A percentile compares a stretch with the other conserved stretches of the same genome.
These are phyloP conservation scores for Cydia pomonella DNA, from an alignment of 1,140 invertebrate species.

Conservation along the genomic window DNA sequence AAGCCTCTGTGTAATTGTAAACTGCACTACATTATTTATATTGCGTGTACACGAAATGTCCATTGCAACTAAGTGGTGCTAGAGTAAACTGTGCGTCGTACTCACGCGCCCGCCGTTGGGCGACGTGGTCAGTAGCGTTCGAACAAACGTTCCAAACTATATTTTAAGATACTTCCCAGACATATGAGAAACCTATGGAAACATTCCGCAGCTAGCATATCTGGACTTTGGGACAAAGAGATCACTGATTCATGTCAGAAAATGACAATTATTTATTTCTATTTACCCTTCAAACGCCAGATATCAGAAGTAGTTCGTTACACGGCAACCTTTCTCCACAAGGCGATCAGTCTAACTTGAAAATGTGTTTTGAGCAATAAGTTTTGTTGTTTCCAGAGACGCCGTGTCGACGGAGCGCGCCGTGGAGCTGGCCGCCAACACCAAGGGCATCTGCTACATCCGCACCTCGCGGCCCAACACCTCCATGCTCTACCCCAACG, in stretches of 20 bases:
- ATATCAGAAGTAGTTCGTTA: too few species aligned
- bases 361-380: background rate
- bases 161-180: too few species aligned
- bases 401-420: constrained; percentile 97
- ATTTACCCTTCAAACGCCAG: background rate
- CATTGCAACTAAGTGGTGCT: background rate
- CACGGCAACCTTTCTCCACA: background rate
- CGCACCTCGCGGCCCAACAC: constrained; percentile 96
- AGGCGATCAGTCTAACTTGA: background rate
- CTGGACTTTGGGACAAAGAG: too few species aligned
- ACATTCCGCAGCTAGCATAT: too few species aligned
- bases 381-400: constrained; percentile 83
- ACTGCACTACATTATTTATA: constrained; percentile 13
- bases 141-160: background rate
- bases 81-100: constrained; percentile 26
- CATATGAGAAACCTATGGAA: too few species aligned
- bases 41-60: constrained; percentile 16
- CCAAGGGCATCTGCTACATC: constrained; percentile 97
- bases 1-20: too few species aligned
- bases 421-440: constrained; percentile 97
- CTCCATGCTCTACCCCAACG: constrained; percentile 92
- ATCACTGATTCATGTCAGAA: too few species aligned
- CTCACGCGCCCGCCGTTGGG: constrained; percentile 13
- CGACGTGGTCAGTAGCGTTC: constrained; percentile 27
- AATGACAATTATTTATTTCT: too few species aligned